phyloP scores from a whole-genome alignment of 2,888 invertebrate species.

The Villa cingulata region DNA sequence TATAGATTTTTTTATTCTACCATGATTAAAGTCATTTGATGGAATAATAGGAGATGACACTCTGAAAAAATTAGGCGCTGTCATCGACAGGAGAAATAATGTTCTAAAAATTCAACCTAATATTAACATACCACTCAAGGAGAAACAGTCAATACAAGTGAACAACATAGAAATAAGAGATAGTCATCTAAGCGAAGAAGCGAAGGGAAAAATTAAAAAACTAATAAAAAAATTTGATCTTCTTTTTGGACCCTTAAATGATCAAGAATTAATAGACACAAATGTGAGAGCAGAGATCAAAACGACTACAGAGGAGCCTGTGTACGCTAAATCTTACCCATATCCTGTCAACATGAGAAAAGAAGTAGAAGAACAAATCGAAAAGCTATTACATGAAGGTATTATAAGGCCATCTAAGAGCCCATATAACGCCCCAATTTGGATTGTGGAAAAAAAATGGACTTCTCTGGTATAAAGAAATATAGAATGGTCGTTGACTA shows the following conservation, averaged over 20 bases:
- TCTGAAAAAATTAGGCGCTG: neutral
- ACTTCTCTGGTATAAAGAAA: neutral
- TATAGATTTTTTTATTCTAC: neutral
- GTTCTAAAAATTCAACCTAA: neutral
- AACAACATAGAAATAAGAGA: no score
- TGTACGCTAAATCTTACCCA: neutral
- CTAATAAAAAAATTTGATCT: neutral
- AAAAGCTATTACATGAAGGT: no score
- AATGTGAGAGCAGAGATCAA: neutral
- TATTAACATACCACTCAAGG: neutral
- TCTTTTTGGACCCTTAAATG: neutral
- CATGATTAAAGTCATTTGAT: neutral
- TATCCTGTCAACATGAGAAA: neutral
- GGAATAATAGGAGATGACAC: neutral
- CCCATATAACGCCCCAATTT: neutral
- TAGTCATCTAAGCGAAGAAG: no score
- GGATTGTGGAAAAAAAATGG: neutral
- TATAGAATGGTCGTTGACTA: neutral
- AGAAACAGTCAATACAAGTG: neutral
- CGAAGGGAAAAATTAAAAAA: no score
- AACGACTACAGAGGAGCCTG: neutral
- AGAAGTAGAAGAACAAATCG: neutral
- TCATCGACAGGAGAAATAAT: neutral
- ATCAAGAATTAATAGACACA: neutral
- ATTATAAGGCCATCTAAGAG: no score